A percentile compares a stretch with the other conserved stretches of the same genome.
Evolutionary conservation across 2,888 invertebrate species (phyloP).

Genomic region (Thalpophila matura): DNA sequence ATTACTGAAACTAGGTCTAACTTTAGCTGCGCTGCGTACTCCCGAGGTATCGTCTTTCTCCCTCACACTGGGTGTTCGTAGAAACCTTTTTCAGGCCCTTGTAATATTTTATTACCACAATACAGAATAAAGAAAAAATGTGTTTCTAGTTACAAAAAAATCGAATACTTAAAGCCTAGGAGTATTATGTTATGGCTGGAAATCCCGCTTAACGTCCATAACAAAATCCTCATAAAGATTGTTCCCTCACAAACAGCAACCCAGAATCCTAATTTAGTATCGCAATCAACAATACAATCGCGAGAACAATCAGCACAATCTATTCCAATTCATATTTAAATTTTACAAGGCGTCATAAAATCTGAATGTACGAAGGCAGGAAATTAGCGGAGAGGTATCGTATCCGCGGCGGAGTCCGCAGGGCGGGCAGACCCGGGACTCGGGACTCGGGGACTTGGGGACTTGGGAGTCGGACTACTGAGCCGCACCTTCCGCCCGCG

Average conservation of each 20-base stretch:
- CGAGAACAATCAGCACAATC: conserved; percentile 52
- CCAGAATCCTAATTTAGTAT: conserved; percentile 28
- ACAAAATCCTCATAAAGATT: conserved; percentile 8
- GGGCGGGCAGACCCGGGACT: conserved; percentile 68
- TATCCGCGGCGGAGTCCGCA: conserved; percentile 73
- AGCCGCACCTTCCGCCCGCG: conserved; percentile 69
- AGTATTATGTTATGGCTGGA: background rate
- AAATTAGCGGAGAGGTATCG: conserved; percentile 71
- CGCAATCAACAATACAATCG: conserved; percentile 48
- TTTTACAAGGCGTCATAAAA: conserved; percentile 62
- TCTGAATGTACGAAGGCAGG: conserved; percentile 60
- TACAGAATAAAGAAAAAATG: background rate
- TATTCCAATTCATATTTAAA: conserved; percentile 61
- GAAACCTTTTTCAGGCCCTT: conserved; percentile 15
- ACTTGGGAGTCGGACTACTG: conserved; percentile 41
- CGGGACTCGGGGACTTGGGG: conserved; percentile 59
- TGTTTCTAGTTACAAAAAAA: background rate
- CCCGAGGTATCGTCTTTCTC: background rate
- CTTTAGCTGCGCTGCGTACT: conserved; percentile 5
- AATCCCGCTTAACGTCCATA: background rate
- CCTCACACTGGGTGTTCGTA: background rate
- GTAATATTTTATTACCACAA: background rate
- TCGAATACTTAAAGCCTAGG: too few species aligned
- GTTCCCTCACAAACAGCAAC: conserved; percentile 7
- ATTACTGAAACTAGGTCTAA: conserved; percentile 29